Base-by-base conservation (phyloP, 2,888 invertebrate species). In the Pasiphila rectangulata region DNA sequence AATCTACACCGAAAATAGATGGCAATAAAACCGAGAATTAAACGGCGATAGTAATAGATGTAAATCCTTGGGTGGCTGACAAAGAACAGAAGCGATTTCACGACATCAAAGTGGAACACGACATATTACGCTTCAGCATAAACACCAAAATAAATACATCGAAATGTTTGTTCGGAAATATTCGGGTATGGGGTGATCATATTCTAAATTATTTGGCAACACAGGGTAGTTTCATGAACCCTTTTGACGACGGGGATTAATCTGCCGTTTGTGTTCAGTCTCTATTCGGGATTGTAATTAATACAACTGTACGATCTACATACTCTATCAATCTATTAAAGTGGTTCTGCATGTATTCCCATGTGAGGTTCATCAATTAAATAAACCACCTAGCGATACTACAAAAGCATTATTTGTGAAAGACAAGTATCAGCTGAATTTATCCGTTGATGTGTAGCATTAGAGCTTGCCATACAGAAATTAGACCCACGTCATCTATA, bases 81-180 rank as follows among this genome's bases (percentile, higher is more conserved):
- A 81, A 82, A 83, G 83, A 83, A 83, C 86, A 86, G 87, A 84
- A 86, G 79, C 87, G 87, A 84, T 86, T 86, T 84, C 83, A 85
- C 81, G 85, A 88, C 88, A 87, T 88, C 88, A 88, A 88, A 88
- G 88, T 85, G 84, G 85, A 85, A 84, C 83, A 84, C 84, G 85
- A 87, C 87, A 86, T 86, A 86, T 87, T 86, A 86, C 85, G 87
- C 82, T 84, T 80, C 79, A 83, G 80, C 86, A 87, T 86, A 88
- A 87, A 88, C 87, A 88, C 82, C 79, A 79, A 79, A 82, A 85
- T 84, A 84, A 86, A 86, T 85, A 86, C 79, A 83, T 85, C 80
- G 85, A 79, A 82, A 86, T 87, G 85, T 85, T 85, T 85, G 83
- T 83, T 78, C 70, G 69, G 74, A 81, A 84, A 86, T 88, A 86